Conservation (phyloP, 2,113 vertebrate genomes). For the Indicator maculatus region DNA sequence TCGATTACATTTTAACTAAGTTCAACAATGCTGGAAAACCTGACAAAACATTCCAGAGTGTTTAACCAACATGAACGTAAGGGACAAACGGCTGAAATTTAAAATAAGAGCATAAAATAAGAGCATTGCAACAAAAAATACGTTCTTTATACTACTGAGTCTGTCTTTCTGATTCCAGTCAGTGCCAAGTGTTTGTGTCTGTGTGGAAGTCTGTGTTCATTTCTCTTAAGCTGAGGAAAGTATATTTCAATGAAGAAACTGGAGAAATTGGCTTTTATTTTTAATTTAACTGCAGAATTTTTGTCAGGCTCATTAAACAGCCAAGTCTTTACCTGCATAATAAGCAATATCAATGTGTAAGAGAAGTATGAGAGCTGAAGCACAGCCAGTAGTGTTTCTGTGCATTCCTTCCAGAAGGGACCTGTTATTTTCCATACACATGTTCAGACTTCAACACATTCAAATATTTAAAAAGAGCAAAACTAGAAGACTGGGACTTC, state of each 20-base stretch:
- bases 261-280: background rate
- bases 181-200: background rate
- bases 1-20: conserved; percentile 40
- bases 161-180: background rate
- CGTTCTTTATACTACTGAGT: background rate
- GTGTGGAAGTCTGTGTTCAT: background rate
- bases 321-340: background rate
- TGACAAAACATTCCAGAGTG: conserved; percentile 35
- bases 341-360: background rate
- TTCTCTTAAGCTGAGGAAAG: background rate
- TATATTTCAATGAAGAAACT: background rate
- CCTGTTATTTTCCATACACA: background rate
- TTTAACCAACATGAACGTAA: background rate
- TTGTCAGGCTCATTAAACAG: background rate
- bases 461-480: background rate
- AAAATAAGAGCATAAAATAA: background rate
- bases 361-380: background rate
- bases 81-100: background rate
- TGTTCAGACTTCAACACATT: background rate
- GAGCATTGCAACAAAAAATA: background rate
- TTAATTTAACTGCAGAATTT: background rate
- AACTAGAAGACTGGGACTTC: background rate
- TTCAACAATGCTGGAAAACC: conserved; percentile 57
- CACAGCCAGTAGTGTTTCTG: background rate
- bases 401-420: background rate